phyloP scores from a whole-genome alignment of 2,113 vertebrate genomes.

The Hippocampus abdominalis region DNA sequence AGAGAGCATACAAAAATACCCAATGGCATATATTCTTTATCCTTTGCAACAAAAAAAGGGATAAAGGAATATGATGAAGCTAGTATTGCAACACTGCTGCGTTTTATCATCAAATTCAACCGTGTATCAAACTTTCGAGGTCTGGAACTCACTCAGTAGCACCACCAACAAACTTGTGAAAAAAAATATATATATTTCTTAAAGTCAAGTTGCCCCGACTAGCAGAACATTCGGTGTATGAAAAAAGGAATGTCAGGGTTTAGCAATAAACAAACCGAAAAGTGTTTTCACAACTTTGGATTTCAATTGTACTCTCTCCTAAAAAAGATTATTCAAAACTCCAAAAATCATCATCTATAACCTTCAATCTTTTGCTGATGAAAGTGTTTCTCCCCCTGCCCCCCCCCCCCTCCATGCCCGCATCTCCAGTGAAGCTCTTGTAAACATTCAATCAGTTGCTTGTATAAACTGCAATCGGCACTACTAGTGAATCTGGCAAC shows the following conservation, averaged over 20 bases:
- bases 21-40: no score
- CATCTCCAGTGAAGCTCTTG: not conserved
- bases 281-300: not conserved
- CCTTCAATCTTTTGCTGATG: not conserved
- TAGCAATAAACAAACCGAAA: not conserved
- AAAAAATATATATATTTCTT: no score
- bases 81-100: no score
- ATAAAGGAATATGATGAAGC: no score
- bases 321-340: not conserved
- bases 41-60: no score
- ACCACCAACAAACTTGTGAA: no score
- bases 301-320: not conserved
- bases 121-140: no score
- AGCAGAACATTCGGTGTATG: no score
- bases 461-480: not conserved
- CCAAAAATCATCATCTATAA: not conserved
- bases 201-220: no score
- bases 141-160: no score
- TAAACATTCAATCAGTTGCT: not conserved
- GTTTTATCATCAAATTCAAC: no score
- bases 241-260: not conserved
- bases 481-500: slow-evolving; percentile 17
- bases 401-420: not conserved
- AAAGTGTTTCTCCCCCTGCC: not conserved
- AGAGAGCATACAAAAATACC: no score